Base-by-base conservation (phyloP, 2,888 invertebrate genomes). In the Pyrgus malvae region DNA sequence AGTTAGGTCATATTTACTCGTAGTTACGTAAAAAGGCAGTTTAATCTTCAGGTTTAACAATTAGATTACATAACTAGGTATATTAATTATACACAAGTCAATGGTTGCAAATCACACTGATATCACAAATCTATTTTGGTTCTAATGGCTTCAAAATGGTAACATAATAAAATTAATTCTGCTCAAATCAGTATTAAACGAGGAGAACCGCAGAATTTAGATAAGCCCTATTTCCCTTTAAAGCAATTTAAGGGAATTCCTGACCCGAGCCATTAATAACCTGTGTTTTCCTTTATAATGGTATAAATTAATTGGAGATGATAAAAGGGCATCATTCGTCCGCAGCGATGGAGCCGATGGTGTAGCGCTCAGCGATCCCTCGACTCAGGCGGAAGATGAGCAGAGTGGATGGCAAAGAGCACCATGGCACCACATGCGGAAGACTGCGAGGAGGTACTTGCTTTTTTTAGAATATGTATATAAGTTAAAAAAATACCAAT, bases 391-490 rank as follows among this genome's bases (percentile, higher is more conserved):
- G 41, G 62, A 64, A 65, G 63, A 69, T 70, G 70, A 67, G 62
- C 48, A 67, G 60, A 58, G 58, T 56, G 33, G 60, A 55, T 48
- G 42, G 54, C 41, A 48, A 23, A 51, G 38, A 57, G 41, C 59
- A 69, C 54, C 44, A 84, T 84, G 84, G 71, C 83, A 64, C 78
- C 79, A n/a, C 65, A 80, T 57, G 78, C 72, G 57, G 76, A 70
- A 66, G 68, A 77, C 62, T 78, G 74, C 67, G 83, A 78, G 63
- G 71, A 76, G 51, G 74, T 72, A 46, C 6, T 2, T 38, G 14
- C 12, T 6, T 33, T 35, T 25, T 33, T 25, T 12, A 21, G 17
- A 29, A 29, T 2, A 29, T n/a, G n/a, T n/a, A n/a, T n/a, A n/a
- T n/a, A n/a, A n/a, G n/a, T n/a, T n/a, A n/a, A n/a, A n/a, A n/a